These are phyloP conservation scores for Pollimyrus isidori DNA, from an alignment of 2,113 vertebrate species.

Conservation along the genomic window DNA sequence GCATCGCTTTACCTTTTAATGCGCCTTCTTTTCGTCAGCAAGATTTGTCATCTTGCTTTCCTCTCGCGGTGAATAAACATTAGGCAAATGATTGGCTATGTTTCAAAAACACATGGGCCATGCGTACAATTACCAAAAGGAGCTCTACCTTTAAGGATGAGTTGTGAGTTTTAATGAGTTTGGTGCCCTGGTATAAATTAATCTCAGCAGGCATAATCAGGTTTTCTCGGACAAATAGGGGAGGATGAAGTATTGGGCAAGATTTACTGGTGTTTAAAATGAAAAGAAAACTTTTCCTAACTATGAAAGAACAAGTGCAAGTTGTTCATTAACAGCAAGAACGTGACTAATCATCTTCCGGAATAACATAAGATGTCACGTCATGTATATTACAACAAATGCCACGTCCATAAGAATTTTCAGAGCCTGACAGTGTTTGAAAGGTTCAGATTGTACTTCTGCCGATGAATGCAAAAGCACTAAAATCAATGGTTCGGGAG, in stretches of 20 bases:
- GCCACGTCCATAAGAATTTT: slow-evolving; percentile 6
- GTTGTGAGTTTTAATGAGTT: slow-evolving; percentile 48
- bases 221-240: not conserved
- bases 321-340: not conserved
- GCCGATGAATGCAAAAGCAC: slow-evolving; percentile 23
- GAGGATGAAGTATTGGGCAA: not conserved
- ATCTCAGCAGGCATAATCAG: slow-evolving; percentile 6
- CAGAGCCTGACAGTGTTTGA: slow-evolving; percentile 1
- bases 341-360: not conserved
- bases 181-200: slow-evolving; percentile 21
- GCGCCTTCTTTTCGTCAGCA: slow-evolving; percentile 67
- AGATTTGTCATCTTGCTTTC: slow-evolving; percentile 75
- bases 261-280: not conserved
- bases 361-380: slow-evolving; percentile 15
- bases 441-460: not conserved
- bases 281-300: not conserved
- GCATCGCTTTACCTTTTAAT: slow-evolving; percentile 68
- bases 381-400: not conserved
- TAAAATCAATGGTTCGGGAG: slow-evolving; percentile 13
- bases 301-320: not conserved
- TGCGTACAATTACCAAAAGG: slow-evolving; percentile 54
- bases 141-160: slow-evolving; percentile 50
- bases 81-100: slow-evolving; percentile 65
- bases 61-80: slow-evolving; percentile 71
- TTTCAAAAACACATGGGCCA: slow-evolving; percentile 64